Evolutionary conservation across 1,140 invertebrate species (phyloP), one percentile per base, ranked within the genome.

Genomic region (Batillaria attramentaria): DNA sequence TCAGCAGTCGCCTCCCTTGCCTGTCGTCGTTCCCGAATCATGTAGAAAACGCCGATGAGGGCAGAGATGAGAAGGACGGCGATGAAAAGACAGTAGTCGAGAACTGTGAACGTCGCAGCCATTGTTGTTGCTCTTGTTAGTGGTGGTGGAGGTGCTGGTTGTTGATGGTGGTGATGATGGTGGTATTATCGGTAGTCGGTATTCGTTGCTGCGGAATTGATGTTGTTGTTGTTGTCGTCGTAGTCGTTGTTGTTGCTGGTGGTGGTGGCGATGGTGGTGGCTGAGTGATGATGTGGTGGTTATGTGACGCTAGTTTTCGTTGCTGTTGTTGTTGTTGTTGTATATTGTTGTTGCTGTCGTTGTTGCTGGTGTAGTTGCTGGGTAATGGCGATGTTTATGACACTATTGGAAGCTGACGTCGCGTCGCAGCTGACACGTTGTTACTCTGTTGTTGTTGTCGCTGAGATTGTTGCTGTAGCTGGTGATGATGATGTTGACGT

Each of bases 1-100:
- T 94, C 93, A 41, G 94, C 94, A 2, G 96, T 97, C 91, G 94
- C 95, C 88, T 98, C 96, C 88, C 94, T 94, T 0, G 95, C 95
- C 24, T 93, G 97, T 33, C 94, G 95, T 83, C 96, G 95, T 79
- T 94, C 92, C 33, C 81, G 78, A 4, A 84, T 76, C 60, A 84
- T 78, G 85, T 96, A 96, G 88, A 95, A 97, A 0, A 96, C 92
- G 0, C 96, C 31, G 16, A 20, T 35, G 13, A 33, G 33, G n/a
- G 62, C 8, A 65, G n/a, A 65, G 10, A 8, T 65, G 20, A 8
- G 8, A 20, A 60, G 57, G 20, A 60, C 95, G 2, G 85, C 42
- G 16, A 79, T 86, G 75, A 91, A 91, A 8, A 91, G 60, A 0
- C 86, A 72, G 77, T 90, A 91, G 75, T 91, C 90, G 31, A 81